Base-by-base conservation (phyloP, 2,888 invertebrate species). In the Drosophila bunnanda region DNA sequence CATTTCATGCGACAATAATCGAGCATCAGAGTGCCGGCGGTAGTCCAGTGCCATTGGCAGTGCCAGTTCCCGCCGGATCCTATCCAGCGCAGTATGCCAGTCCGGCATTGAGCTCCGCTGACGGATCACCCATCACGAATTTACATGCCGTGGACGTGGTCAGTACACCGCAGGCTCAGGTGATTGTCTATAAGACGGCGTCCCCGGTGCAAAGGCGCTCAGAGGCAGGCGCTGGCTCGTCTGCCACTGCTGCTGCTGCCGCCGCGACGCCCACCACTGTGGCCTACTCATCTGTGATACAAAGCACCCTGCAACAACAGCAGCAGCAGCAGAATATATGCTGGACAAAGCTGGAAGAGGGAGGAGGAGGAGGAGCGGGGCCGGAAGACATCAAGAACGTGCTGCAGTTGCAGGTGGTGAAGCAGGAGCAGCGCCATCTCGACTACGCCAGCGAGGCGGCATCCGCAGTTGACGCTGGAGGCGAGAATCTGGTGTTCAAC, bases 281-380 rank as follows among this genome's bases (percentile, higher is more conserved):
- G 72, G 96, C 95, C 64, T 97, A 97, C 91, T 95, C 97, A 56
- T 96, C 96, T 77, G 97, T 97, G 72, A 97, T 97, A 87, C 96
- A 80, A 88, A 91, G 91, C 69, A 91, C 91, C 58, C 77, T 90
- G 73, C 90, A 89, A 68, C 91, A 91, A 48, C 90, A 90, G 38
- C 90, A 80, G 36, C 80, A 79, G 20, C 80, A 86, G 39, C 80
- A 74, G 48, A 80, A 82, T 32, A 84, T 84, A 68, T 89, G 89
- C 76, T 91, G 85, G 89, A 85, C 88, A 38, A 91, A 91, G 77
- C 79, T 89, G 41, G 90, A 89, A 64, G 86, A 90, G 79, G 32
- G 50, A 34, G 50, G 50, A 30, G 53, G 52, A 32, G 78, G 79
- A 17, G 57, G 36, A 13, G 25, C 46, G 39, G 50, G 34, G 20